Evolutionary conservation across 2,888 invertebrate species (phyloP).

Genomic region (Elmis aenea): DNA sequence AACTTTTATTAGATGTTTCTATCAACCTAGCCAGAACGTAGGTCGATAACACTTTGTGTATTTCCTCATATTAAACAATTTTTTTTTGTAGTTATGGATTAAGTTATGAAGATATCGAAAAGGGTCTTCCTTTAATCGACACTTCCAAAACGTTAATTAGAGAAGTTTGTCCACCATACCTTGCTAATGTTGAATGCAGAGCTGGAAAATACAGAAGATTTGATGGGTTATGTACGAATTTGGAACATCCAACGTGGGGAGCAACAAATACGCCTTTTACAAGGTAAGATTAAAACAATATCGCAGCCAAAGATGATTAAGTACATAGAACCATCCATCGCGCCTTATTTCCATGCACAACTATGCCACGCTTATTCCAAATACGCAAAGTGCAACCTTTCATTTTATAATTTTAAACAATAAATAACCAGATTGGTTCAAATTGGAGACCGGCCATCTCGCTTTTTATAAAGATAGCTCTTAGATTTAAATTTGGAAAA

Average conservation of each 20-base stretch:
- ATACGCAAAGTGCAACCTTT: too few relatives aligned
- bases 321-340: too few relatives aligned
- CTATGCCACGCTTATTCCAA: too few relatives aligned
- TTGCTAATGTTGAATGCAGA: conserved; percentile 82
- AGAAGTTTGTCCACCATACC: conserved; percentile 82
- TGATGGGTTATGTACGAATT: conserved; percentile 85
- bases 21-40: conserved; percentile 46
- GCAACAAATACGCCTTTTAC: conserved; percentile 80
- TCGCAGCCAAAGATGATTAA: too few relatives aligned
- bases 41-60: too few relatives aligned
- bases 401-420: too few relatives aligned
- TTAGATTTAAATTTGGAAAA: too few relatives aligned
- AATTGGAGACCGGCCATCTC: too few relatives aligned
- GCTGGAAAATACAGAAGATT: conserved; percentile 82
- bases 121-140: conserved; percentile 80
- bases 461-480: too few relatives aligned
- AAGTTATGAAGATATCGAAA: conserved; percentile 80
- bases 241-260: conserved; percentile 87
- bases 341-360: too few relatives aligned
- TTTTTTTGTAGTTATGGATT: conserved; percentile 65
- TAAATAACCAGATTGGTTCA: too few relatives aligned
- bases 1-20: conserved; percentile 79
- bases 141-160: conserved; percentile 81
- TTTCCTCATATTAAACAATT: too few relatives aligned
- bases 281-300: conserved; percentile 52